Base-by-base conservation (phyloP, 2,113 vertebrate genomes). In the Acrocephalus arundinaceus region DNA sequence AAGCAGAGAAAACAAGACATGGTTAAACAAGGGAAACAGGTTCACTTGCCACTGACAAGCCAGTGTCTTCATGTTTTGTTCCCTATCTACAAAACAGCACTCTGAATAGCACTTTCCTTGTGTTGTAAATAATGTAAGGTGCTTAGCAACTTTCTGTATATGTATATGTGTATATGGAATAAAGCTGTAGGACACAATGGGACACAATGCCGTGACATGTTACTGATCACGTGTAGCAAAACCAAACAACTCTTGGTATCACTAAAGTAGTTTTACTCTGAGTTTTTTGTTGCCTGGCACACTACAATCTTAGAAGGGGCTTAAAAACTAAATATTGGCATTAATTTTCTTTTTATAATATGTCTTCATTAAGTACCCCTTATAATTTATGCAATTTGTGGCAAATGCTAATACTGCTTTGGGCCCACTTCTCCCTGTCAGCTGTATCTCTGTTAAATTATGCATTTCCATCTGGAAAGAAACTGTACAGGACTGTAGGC, bases 371-470 rank as follows among this genome's bases (percentile, higher is more conserved):
- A 97, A 97, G 97, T 92, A 95, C 30, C 93, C 65, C 61, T 85
- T 92, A 93, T 95, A 96, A 96, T 97, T 96, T 90, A 88, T 90
- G 93, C 93, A 96, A 94, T 97, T 96, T 96, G 94, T 94, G 86
- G 93, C 94, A 95, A 95, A 97, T 89, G 92, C 90, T 96, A 97
- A 96, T 91, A 97, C 84, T 96, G 96, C 96, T 96, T 92, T 95
- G 91, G 89, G 95, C 95, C 88, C 95, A 96, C 94, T 97, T 96
- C 92, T 97, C 97, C 88, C 94, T 96, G 94, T 97, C 95, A 98
- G 96, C 96, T 97, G 91, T 90, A 90, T 97, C 96, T 95, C 95
- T 97, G 90, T 95, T 98, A 97, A 98, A 98, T 98, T 97, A 98
- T 98, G 97, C 95, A 97, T 97, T 97, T 98, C 97, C 96, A 97